A percentile compares a stretch with the other conserved stretches of the same genome.
These are phyloP conservation scores for Labrus mixtus DNA, from an alignment of 2,113 vertebrate genomes.

Conservation along the genomic window DNA sequence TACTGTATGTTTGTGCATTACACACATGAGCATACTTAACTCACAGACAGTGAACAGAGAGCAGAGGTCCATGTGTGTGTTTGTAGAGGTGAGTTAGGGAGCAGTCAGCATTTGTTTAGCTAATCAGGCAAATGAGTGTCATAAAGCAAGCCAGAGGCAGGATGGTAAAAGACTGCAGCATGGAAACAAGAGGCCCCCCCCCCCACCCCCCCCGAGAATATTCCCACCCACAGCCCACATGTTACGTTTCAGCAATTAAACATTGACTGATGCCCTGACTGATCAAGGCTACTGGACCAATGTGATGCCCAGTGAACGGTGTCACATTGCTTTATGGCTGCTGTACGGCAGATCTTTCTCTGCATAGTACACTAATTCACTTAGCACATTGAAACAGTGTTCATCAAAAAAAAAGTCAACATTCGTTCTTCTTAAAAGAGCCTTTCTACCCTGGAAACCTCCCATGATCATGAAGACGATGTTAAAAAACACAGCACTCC, in stretches of 20 bases:
- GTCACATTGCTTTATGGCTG: slow-evolving; percentile 75
- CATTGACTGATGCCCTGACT: slow-evolving; percentile 77
- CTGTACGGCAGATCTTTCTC: slow-evolving; percentile 56
- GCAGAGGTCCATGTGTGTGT: slow-evolving; percentile 19
- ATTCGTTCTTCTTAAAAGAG: no score
- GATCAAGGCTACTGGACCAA: slow-evolving; percentile 83
- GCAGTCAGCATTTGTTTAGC: slow-evolving; percentile 72
- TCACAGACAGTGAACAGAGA: neutral
- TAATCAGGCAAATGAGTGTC: slow-evolving; percentile 80
- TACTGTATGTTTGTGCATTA: neutral
- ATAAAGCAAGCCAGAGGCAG: slow-evolving; percentile 64
- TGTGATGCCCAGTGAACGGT: slow-evolving; percentile 73
- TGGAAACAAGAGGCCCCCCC: no score
- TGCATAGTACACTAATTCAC: slow-evolving; percentile 12
- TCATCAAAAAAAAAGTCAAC: no score
- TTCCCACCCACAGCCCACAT: slow-evolving; percentile 28
- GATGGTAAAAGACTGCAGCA: slow-evolving; percentile 10
- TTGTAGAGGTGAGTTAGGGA: slow-evolving; percentile 47
- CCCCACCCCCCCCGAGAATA: slow-evolving; percentile 47
- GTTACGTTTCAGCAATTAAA: slow-evolving; percentile 76
- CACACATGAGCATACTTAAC: neutral
- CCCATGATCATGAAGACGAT: no score
- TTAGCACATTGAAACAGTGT: slow-evolving; percentile 19
- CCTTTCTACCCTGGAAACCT: no score
- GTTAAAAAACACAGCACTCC: no score